Base-by-base conservation (phyloP, 2,888 invertebrate genomes). In the Plagiodera versicolora region DNA sequence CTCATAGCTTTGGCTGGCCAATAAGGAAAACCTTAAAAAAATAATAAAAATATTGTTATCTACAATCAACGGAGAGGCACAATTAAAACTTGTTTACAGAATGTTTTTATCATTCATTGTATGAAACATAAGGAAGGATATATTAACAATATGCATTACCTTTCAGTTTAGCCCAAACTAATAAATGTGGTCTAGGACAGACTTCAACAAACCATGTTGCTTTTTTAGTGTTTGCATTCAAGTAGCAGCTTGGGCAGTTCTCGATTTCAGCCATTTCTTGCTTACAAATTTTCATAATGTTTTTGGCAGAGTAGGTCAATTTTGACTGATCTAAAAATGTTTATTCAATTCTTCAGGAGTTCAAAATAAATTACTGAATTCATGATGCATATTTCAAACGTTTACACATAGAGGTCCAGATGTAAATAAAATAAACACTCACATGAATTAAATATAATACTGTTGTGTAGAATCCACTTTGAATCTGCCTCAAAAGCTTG, bases 1-100 rank as follows among this genome's bases (percentile, higher is more conserved):
- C 87, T 87, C 90, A 94, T 91, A 0, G 90, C 92, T 81, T 98
- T 98, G 0, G 95, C 97, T 0, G 98, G 98, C 98, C 98, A 98
- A 80, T 91, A 96, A 0, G 98, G 98, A 75, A 96, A 98, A 10
- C 95, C 86, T 85, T 72, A 20, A 75, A 70, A 56, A 52, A 32
- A 32, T 20, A 17, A 48, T n/a, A 44, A 45, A 47, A 56, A 32
- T 46, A n/a, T n/a, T n/a, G n/a, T n/a, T n/a, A n/a, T n/a, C n/a
- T n/a, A n/a, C n/a, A n/a, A n/a, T n/a, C n/a, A n/a, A n/a, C n/a
- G n/a, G n/a, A n/a, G n/a, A n/a, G n/a, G n/a, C n/a, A n/a, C n/a
- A n/a, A n/a, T n/a, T n/a, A n/a, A n/a, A n/a, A n/a, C n/a, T n/a
- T n/a, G n/a, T n/a, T n/a, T n/a, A n/a, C n/a, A n/a, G n/a, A n/a